Evolutionary conservation across 2,797 vertebrate genomes (phyloP).

Genomic region (Tamandua tetradactyla): DNA sequence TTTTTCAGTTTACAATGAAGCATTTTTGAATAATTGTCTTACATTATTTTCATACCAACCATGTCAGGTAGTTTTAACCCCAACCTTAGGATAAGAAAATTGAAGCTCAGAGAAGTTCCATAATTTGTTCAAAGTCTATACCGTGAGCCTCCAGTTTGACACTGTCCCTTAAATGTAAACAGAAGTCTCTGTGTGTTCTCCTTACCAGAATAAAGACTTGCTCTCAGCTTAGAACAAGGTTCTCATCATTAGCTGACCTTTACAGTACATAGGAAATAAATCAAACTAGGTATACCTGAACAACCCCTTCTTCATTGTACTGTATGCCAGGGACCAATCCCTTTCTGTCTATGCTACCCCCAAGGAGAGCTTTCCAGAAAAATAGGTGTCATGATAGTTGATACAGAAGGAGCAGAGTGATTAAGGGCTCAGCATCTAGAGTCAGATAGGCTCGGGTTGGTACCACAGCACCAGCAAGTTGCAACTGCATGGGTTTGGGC

Average conservation of each 20-base stretch:
- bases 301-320: constrained; percentile 2
- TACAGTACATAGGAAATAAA: background rate
- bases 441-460: background rate
- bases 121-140: constrained; percentile 6
- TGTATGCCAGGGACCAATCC: background rate
- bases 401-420: background rate
- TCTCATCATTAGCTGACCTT: background rate
- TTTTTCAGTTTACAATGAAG: constrained; percentile 53
- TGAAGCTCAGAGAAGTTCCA: constrained; percentile 41
- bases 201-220: constrained; percentile 3
- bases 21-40: constrained; percentile 26
- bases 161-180: background rate
- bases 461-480: constrained; percentile 26
- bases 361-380: constrained; percentile 45
- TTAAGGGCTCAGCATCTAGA: background rate
- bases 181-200: background rate
- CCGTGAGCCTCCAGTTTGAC: constrained; percentile 26
- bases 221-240: background rate
- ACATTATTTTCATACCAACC: constrained; percentile 39
- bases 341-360: constrained; percentile 17
- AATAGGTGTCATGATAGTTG: background rate
- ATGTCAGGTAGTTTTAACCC: constrained; percentile 33
- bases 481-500: background rate
- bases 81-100: background rate
- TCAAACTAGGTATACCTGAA: background rate